Evolutionary conservation across 2,888 invertebrate species (phyloP), one percentile per base, ranked within the genome.

Genomic region (Cephus pygmeus): DNA sequence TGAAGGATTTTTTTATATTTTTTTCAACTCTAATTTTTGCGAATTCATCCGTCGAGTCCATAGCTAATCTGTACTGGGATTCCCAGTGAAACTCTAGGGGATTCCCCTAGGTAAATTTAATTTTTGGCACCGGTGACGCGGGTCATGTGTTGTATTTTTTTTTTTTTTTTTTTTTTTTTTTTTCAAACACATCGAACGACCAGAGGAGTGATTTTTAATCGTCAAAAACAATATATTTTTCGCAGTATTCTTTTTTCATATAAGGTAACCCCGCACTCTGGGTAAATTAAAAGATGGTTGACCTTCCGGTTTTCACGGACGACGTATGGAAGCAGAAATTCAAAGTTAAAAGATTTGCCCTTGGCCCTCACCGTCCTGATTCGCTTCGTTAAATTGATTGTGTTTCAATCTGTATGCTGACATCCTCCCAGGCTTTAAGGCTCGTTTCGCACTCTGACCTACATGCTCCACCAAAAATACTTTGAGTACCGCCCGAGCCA

Each of bases 301-400:
- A 33, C 71, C 71, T 56, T 56, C 34, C 71, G 71, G 34, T 71
- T 71, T 71, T 30, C 71, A 71, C 15, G 30, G 30, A 71, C 34
- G 33, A 11, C 31, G 2, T 9, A 9, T 56, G 71, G 71, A 34
- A 85, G 85, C 88, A 88, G 88, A 87, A 88, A 87, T 84, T 85
- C 86, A 80, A 81, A 84, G 81, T 87, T 87, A 86, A 89, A 82
- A 87, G 87, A 89, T 89, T 86, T 83, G 89, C 87, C 89, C 89
- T 90, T 90, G 89, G 87, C 88, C 88, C 86, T 89, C 83, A 79
- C 77, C 80, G 80, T 71, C 80, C 81, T 81, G 86, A 82, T 86
- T 88, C 87, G 86, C 82, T 83, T 88, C 87, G 85, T 89, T 89
- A 88, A 89, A 89, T 88, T 87, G 88, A 89, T 89, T 89, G 86